Conservation (phyloP, 2,888 invertebrate species). For the Cephus runcator region DNA sequence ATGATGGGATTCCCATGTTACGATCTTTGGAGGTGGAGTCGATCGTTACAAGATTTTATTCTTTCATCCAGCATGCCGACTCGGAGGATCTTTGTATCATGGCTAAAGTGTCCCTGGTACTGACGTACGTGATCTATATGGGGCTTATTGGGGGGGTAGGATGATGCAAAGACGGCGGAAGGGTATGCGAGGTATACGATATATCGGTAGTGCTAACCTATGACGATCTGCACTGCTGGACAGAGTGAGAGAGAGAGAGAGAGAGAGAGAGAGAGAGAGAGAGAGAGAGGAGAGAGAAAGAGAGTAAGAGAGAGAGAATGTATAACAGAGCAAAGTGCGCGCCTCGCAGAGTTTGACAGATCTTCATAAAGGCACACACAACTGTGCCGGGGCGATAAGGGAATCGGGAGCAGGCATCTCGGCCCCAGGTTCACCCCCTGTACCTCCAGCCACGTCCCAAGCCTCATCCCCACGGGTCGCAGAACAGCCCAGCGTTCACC, state of each 20-base stretch:
- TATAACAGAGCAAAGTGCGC: conserved; percentile 1
- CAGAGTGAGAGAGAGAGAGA: conserved; percentile 21
- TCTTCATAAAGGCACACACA: conserved; percentile 66
- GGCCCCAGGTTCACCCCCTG: neutral
- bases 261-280: conserved; percentile 16
- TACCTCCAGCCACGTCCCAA: conserved; percentile 18
- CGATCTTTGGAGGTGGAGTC: neutral
- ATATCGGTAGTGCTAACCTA: conserved; percentile 34
- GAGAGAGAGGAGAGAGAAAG: conserved; percentile 20
- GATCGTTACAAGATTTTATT: neutral
- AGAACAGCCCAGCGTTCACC: conserved; percentile 14
- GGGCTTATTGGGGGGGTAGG: neutral
- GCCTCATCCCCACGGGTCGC: conserved; percentile 18
- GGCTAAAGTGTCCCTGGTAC: neutral
- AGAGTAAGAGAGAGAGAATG: conserved; percentile 18
- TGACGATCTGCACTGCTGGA: conserved; percentile 3
- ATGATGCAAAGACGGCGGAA: neutral
- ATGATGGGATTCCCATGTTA: neutral
- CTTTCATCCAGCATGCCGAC: neutral
- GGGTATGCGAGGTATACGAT: conserved; percentile 23
- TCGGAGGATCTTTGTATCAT: neutral
- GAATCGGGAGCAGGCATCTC: conserved; percentile 62
- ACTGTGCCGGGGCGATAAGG: conserved; percentile 64
- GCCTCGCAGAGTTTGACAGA: conserved; percentile 54
- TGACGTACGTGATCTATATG: neutral